A percentile compares a stretch with the other conserved stretches of the same genome.
phyloP scores from a whole-genome alignment of 2,888 invertebrate genomes.

The Acheta domesticus region DNA sequence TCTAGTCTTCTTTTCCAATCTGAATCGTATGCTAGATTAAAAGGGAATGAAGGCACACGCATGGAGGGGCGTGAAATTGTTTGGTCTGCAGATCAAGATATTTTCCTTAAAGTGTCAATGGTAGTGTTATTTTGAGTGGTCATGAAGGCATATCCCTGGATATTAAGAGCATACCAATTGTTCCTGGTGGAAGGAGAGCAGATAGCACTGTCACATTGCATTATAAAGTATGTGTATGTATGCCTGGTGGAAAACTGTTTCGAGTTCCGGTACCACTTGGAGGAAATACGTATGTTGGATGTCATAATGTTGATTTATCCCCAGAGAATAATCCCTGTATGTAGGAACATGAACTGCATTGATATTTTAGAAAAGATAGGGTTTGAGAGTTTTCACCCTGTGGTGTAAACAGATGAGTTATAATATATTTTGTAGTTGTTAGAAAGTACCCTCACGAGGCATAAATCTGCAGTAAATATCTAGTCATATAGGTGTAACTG shows the following conservation, averaged over 20 bases:
- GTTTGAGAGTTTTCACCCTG: no score
- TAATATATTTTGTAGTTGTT: no score
- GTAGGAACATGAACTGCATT: constrained; percentile 42
- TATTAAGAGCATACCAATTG: constrained; percentile 67
- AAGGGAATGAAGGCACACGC: constrained; percentile 75
- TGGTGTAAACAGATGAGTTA: no score
- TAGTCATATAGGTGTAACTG: no score
- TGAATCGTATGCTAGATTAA: constrained; percentile 63
- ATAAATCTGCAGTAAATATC: no score
- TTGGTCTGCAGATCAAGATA: constrained; percentile 75
- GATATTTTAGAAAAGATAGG: no score
- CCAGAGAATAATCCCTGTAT: constrained; percentile 63
- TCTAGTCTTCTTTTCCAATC: constrained; percentile 65
- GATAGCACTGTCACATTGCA: constrained; percentile 55
- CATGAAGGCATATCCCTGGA: constrained; percentile 70
- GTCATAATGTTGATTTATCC: constrained; percentile 60
- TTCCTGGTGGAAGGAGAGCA: constrained; percentile 50
- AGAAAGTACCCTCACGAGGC: no score
- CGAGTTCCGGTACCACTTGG: constrained; percentile 67
- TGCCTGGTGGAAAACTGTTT: constrained; percentile 83
- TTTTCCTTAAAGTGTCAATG: constrained; percentile 73
- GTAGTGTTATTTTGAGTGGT: constrained; percentile 66
- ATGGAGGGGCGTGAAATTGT: constrained; percentile 69
- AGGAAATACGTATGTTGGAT: constrained; percentile 52
- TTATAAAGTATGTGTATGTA: constrained; percentile 85